Evolutionary conservation across 2,113 vertebrate genomes (phyloP).

Genomic region (Pipra filicauda): DNA sequence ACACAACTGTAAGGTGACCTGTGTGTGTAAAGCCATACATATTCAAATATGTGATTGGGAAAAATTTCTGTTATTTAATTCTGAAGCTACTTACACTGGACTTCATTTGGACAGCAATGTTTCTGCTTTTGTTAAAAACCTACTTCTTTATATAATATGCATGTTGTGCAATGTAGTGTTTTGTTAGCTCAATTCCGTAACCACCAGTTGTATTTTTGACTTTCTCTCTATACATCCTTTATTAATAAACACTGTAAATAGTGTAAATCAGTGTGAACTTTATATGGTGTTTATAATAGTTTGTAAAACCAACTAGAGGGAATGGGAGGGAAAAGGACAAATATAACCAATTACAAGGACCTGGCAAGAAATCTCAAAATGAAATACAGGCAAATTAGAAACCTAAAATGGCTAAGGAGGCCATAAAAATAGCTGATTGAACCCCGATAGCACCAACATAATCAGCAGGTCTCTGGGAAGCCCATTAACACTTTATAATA

Average conservation of each 20-base stretch:
- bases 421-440: not conserved
- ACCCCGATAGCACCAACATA: not conserved
- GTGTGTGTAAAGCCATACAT: not conserved
- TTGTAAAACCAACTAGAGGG: not conserved
- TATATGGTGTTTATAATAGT: not conserved
- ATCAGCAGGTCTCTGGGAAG: not conserved
- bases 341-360: not conserved
- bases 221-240: not conserved
- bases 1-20: not conserved
- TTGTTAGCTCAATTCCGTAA: not conserved
- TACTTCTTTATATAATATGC: not conserved
- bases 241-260: not conserved
- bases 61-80: not conserved
- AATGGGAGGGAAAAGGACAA: not conserved
- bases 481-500: not conserved
- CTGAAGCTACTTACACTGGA: not conserved
- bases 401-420: not conserved
- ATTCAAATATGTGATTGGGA: not conserved
- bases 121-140: not conserved
- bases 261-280: not conserved
- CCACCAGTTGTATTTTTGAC: not conserved
- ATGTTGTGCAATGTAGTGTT: not conserved
- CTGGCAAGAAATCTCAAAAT: not conserved
- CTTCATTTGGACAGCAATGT: not conserved
- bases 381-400: not conserved